Base-by-base conservation (phyloP, 2,888 invertebrate species). In the Heteromyza rotundicornis region DNA sequence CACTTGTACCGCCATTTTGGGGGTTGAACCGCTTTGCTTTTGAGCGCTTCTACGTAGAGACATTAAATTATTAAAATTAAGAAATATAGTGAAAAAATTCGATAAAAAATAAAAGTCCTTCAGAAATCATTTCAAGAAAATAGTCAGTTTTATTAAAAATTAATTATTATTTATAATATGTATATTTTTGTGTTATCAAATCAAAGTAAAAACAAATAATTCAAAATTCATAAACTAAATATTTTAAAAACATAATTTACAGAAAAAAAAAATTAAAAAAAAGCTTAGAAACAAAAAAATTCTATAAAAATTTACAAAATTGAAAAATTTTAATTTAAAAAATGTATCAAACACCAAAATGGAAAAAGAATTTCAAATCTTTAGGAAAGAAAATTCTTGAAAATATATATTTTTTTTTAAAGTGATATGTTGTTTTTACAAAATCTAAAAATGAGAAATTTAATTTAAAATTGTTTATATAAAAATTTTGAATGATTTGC, bases 341-440 rank as follows among this genome's bases (percentile, higher is more conserved):
- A 67, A 73, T 68, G 72, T 67, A 70, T 64, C 72, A 74, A 64
- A 74, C 60, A 67, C 64, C 57, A 65, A 68, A 57, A 44, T 64
- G 66, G 59, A 62, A 49, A 35, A 66, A 65, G 69, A 27, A 54
- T 54, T 54, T 17, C 36, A 36, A 36, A 27, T 27, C 27, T n/a
- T n/a, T n/a, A n/a, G 14, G 1, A 50, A 19, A 20, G 8, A 20
- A 2, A 24, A 27, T 52, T 52, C 32, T 35, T 32, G 19, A 24
- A 54, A 22, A 54, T 19, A 14, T 3, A 10, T n/a, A 24, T 5
- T 24, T 51, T 14, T n/a, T 51, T 51, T 53, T n/a, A 23, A 14
- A 24, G 14, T 51, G 2, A 3, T 24, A 51, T 3, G 24, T 51
- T 14, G 24, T 22, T 10, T 51, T 16, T 16, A 52, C 22, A 23